A percentile compares a stretch with the other conserved stretches of the same genome.
phyloP scores from a whole-genome alignment of 1,140 invertebrate species.

The Trachymyrmex cornetzi region DNA sequence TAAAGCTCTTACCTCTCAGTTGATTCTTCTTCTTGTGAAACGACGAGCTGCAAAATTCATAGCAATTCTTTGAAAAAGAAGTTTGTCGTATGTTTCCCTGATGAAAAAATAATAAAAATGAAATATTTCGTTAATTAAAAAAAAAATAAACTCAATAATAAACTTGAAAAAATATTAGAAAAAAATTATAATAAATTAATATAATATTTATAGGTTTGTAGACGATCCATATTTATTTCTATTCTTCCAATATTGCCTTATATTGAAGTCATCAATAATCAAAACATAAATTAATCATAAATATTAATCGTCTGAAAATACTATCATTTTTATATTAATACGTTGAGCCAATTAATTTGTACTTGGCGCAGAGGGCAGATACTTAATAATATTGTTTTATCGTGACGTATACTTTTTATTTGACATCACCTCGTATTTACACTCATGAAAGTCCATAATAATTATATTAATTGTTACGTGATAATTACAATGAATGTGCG shows the following conservation, averaged over 20 bases:
- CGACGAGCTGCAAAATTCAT: background rate
- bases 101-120: slow-evolving; percentile 11
- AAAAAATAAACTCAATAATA: background rate
- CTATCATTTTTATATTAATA: background rate
- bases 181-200: slow-evolving; percentile 7
- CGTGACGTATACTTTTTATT: slow-evolving; percentile 84
- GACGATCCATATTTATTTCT: slow-evolving; percentile 28
- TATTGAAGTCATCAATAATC: background rate
- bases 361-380: background rate
- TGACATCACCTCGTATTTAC: slow-evolving; percentile 85
- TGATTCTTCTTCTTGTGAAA: background rate
- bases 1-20: slow-evolving; percentile 13
- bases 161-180: background rate
- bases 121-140: background rate
- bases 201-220: background rate
- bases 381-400: background rate
- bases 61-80: background rate
- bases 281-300: slow-evolving; percentile 27
- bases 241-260: slow-evolving; percentile 8
- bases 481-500: slow-evolving; percentile 85
- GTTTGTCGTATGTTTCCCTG: background rate
- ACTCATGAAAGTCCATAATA: slow-evolving; percentile 81
- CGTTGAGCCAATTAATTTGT: background rate
- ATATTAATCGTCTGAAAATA: background rate
- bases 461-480: slow-evolving; percentile 84